Evolutionary conservation across 2,888 invertebrate genomes (phyloP).

Genomic region (Noctua janthe): DNA sequence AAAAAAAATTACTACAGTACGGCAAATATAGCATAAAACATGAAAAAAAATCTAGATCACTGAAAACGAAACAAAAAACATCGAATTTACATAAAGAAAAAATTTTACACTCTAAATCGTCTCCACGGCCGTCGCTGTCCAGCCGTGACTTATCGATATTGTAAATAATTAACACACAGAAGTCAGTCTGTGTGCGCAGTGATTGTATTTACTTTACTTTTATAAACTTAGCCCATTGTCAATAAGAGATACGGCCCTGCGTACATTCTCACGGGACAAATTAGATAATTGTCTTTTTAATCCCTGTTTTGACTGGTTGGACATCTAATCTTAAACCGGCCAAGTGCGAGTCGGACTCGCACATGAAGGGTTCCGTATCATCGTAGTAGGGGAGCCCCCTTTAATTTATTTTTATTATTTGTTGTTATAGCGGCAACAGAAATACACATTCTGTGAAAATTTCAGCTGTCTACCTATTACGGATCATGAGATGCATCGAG

Average conservation of each 20-base stretch:
- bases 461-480: too few relatives aligned
- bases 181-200: constrained; percentile 25
- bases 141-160: constrained; percentile 55
- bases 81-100: not conserved
- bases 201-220: constrained; percentile 36
- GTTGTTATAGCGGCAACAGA: too few relatives aligned
- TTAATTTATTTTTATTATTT: too few relatives aligned
- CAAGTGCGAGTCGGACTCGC: too few relatives aligned
- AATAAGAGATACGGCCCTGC: constrained; percentile 5
- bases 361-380: too few relatives aligned
- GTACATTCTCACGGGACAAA: constrained; percentile 19
- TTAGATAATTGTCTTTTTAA: not conserved
- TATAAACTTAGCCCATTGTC: constrained; percentile 10
- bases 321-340: not conserved
- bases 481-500: too few relatives aligned
- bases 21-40: not conserved
- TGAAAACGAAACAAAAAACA: not conserved
- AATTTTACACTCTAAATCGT: not conserved
- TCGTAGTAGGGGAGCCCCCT: too few relatives aligned
- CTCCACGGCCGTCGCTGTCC: constrained; percentile 48
- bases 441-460: too few relatives aligned
- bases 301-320: not conserved
- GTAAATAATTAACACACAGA: constrained; percentile 44
- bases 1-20: not conserved
- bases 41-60: not conserved